Evolutionary conservation across 2,888 invertebrate genomes (phyloP).

Genomic region (Mythimna lalbum): DNA sequence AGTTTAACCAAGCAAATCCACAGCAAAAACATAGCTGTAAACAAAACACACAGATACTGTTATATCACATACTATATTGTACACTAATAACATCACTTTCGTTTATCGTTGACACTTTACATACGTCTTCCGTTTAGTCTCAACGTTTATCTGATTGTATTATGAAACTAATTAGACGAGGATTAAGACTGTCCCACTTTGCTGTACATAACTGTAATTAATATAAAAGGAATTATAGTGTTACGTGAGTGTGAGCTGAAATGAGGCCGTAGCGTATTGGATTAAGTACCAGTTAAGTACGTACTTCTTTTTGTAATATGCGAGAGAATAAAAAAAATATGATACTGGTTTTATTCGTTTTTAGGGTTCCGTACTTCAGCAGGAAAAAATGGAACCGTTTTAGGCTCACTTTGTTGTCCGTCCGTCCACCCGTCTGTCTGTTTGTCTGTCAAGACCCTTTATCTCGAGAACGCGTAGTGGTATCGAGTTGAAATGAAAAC

Average conservation of each 20-base stretch:
- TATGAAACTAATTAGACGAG: slow-evolving; percentile 41
- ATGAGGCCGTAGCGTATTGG: slow-evolving; percentile 33
- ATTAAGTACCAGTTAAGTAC: slow-evolving; percentile 27
- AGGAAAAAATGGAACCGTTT: no score
- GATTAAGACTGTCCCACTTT: slow-evolving; percentile 41
- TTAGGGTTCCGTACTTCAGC: not conserved
- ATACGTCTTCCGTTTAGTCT: slow-evolving; percentile 62
- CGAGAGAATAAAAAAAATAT: not conserved
- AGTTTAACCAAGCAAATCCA: slow-evolving; percentile 26
- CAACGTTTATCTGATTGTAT: slow-evolving; percentile 47
- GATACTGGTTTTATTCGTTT: not conserved
- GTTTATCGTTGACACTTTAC: slow-evolving; percentile 70
- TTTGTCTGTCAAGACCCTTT: no score
- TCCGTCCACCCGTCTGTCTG: no score
- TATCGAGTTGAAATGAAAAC: no score
- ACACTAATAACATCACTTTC: slow-evolving; percentile 71
- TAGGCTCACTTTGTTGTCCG: no score
- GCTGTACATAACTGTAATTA: slow-evolving; percentile 18
- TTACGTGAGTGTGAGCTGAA: slow-evolving; percentile 20
- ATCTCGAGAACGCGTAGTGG: no score
- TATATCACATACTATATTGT: slow-evolving; percentile 76
- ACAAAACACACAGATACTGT: slow-evolving; percentile 79
- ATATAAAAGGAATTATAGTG: slow-evolving; percentile 26
- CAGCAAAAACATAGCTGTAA: slow-evolving; percentile 60
- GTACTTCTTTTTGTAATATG: slow-evolving; percentile 6